Conservation (phyloP, 2,113 vertebrate genomes). For the Mirounga angustirostris region DNA sequence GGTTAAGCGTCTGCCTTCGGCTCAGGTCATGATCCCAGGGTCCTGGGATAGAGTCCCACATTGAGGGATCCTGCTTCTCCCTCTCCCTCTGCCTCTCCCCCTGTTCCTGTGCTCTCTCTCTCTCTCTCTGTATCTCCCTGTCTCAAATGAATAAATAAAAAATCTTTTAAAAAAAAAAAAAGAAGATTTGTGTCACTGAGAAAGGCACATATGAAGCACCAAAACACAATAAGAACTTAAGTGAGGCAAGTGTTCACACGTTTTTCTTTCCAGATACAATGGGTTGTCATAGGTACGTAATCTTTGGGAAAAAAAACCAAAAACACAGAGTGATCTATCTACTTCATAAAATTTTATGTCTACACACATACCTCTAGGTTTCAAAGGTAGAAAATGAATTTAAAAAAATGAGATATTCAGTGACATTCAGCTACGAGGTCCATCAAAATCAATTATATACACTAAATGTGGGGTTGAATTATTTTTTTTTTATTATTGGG, state of each 20-base stretch:
- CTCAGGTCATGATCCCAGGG: no score
- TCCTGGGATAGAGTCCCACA: no score
- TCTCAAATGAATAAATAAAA: no score
- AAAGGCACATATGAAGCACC: neutral
- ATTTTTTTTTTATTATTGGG: neutral
- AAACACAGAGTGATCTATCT: neutral
- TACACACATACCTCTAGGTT: neutral
- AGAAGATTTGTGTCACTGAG: neutral
- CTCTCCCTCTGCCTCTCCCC: no score
- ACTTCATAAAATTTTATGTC: neutral
- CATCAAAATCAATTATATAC: neutral
- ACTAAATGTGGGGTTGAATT: neutral
- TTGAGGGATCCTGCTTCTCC: no score
- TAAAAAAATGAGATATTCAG: neutral
- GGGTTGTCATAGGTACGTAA: neutral
- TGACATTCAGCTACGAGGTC: neutral
- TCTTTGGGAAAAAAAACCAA: neutral
- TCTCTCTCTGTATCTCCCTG: no score
- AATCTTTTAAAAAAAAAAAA: neutral
- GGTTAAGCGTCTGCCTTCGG: no score
- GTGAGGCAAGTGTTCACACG: neutral
- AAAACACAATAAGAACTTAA: neutral
- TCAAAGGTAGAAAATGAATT: neutral
- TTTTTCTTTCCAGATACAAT: slow-evolving; percentile 13
- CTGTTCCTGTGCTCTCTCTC: no score